These are phyloP conservation scores for Sebastes cheni DNA, from an alignment of 2,797 vertebrate genomes.

Conservation along the genomic window DNA sequence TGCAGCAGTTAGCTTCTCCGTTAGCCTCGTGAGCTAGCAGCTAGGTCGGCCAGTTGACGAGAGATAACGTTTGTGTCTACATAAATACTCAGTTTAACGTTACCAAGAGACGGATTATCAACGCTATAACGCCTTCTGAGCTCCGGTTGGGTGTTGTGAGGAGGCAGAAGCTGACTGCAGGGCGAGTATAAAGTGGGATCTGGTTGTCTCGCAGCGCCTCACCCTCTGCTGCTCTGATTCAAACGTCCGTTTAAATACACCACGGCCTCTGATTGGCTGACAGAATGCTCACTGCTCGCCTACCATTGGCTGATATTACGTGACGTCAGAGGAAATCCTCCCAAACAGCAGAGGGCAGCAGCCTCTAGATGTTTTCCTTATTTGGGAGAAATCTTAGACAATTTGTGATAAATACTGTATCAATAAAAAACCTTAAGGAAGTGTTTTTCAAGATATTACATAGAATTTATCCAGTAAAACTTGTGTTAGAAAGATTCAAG, in stretches of 20 bases:
- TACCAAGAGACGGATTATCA: accelerated
- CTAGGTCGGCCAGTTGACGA: constrained; percentile 22
- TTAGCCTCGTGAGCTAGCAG: constrained; percentile 17
- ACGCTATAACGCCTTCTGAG: too few relatives aligned
- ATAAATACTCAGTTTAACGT: not conserved
- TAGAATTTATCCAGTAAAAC: too few relatives aligned
- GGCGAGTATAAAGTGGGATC: accelerated
- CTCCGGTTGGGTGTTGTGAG: not conserved
- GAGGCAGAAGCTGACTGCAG: accelerated
- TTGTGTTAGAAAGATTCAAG: too few relatives aligned
- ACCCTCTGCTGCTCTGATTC: constrained; percentile 56
- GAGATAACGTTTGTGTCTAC: not conserved
- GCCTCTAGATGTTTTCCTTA: too few relatives aligned
- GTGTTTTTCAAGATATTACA: too few relatives aligned
- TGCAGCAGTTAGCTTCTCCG: not conserved
- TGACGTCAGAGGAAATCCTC: constrained; percentile 24
- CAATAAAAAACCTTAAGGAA: too few relatives aligned
- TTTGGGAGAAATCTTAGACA: accelerated
- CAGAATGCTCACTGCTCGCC: not conserved
- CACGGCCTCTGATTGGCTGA: constrained; percentile 66
- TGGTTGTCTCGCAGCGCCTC: accelerated
- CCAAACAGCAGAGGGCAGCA: constrained; percentile 32
- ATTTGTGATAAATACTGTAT: too few relatives aligned
- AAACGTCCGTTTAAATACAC: constrained; percentile 76
- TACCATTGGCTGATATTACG: constrained; percentile 61